Conservation (phyloP, 1,140 invertebrate species). For the Pogonomyrmex californicus region DNA sequence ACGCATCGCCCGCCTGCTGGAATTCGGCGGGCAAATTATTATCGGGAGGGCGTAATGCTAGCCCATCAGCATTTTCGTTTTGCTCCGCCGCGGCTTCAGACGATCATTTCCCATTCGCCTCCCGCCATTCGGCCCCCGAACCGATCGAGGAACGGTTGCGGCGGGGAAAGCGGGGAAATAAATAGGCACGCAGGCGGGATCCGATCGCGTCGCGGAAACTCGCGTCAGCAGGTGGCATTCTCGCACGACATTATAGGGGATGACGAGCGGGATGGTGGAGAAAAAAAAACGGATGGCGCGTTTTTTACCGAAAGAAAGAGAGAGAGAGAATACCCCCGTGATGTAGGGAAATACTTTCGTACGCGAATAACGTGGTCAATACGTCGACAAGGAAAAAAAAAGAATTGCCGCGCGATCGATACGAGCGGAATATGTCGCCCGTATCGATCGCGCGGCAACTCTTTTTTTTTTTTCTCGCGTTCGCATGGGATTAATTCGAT, state of each 20-base stretch:
- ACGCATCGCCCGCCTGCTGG: conserved; percentile 54
- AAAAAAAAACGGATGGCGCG: too few species aligned
- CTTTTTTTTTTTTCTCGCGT: background rate
- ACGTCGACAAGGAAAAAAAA: background rate
- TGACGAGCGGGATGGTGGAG: background rate
- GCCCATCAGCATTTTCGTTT: conserved; percentile 58
- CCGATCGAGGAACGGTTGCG: background rate
- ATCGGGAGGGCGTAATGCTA: conserved; percentile 57
- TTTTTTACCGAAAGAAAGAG: background rate
- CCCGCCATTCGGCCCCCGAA: conserved; percentile 5
- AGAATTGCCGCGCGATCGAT: background rate
- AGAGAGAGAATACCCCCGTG: background rate
- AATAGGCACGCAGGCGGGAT: conserved; percentile 36
- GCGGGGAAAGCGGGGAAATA: background rate
- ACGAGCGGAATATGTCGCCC: too few species aligned
- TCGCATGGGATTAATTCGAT: conserved; percentile 44
- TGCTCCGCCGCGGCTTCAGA: conserved; percentile 29
- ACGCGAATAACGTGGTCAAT: conserved; percentile 3
- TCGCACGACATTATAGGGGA: conserved; percentile 22
- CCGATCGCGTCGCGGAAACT: conserved; percentile 22
- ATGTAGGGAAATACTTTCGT: conserved; percentile 26
- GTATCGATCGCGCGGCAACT: background rate
- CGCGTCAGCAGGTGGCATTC: conserved; percentile 35
- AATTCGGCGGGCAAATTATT: conserved; percentile 73
- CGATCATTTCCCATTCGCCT: conserved; percentile 32